Percentiles rank a stretch among this genome's conserved stretches.
phyloP scores from a whole-genome alignment of 2,888 invertebrate species.

The Eupithecia abbreviata region DNA sequence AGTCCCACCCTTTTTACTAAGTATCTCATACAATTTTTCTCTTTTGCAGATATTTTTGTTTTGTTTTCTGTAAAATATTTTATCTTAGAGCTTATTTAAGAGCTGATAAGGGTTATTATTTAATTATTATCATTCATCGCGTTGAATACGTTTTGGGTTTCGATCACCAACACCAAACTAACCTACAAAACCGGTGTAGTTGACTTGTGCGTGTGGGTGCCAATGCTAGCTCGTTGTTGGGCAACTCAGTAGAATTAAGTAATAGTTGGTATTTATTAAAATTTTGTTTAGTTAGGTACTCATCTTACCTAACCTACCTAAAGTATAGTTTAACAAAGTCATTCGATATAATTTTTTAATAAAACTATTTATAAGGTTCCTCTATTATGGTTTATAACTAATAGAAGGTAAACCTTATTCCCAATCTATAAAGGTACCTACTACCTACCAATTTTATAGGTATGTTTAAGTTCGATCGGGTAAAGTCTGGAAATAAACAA shows the following conservation, averaged over 20 bases:
- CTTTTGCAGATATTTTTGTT: no score
- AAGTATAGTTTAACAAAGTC: no score
- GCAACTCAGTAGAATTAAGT: conserved; percentile 1
- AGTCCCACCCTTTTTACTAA: not conserved
- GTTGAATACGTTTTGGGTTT: not conserved
- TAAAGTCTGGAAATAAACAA: not conserved
- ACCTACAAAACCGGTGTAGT: conserved; percentile 25
- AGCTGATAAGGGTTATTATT: not conserved
- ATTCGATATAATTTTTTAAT: no score
- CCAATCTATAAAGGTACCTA: no score
- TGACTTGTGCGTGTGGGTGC: conserved; percentile 12
- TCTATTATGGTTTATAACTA: no score
- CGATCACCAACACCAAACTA: conserved; percentile 7
- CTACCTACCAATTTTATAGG: no score
- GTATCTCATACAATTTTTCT: not conserved
- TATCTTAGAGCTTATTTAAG: not conserved
- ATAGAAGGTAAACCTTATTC: no score
- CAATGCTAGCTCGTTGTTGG: conserved; percentile 7
- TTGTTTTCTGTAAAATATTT: no score
- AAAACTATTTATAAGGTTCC: no score
- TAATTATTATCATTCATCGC: not conserved
- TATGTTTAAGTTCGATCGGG: no score
- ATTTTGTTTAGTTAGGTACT: no score
- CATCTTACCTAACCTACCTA: no score
- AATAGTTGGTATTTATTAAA: not conserved